Evolutionary conservation across 2,113 vertebrate species (phyloP), one percentile per base, ranked within the genome.

Genomic region (Illadopsis cleaveri): DNA sequence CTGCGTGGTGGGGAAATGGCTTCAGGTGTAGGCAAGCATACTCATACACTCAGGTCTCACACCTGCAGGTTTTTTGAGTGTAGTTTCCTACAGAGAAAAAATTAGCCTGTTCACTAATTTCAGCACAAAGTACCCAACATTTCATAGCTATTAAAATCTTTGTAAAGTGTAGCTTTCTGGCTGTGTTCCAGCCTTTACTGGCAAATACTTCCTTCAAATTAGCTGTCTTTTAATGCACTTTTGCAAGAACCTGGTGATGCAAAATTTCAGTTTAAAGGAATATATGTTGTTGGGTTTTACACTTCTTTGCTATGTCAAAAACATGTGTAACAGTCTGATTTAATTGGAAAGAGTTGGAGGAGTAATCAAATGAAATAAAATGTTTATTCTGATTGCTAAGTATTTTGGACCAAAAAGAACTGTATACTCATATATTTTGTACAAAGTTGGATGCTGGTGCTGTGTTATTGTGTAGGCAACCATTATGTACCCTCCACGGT

Each of bases 121-220:
- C 45, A 87, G 50, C 48, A 78, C 27, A 37, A 72, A 86, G 48
- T 48, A 89, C 31, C 45, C 64, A 86, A 60, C 37, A 69, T 91
- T 93, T 85, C 53, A 42, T 69, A 94, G 84, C 77, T 77, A 64
- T 95, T 93, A 91, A 89, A 94, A 89, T 84, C 53, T 58, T 79
- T 50, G 25, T 65, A 47, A 62, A 66, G 58, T 61, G 54, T 82
- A 72, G 62, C 37, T 91, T 82, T 85, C 84, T 97, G 93, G 78
- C 61, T 77, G n/a, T 30, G 10, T 79, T 89, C 87, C 91, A 93
- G 62, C 30, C 89, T 82, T 87, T 79, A 60, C 78, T 93, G 78
- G 35, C 42, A 90, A 94, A 93, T 21, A 27, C 28, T 81, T 91
- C 50, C 35, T 94, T 93, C 66, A 85, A 72, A 79, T 82, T 77